Evolutionary conservation across 1,140 invertebrate species (phyloP), one percentile per base, ranked within the genome.

Genomic region (Andricus grossulariae): DNA sequence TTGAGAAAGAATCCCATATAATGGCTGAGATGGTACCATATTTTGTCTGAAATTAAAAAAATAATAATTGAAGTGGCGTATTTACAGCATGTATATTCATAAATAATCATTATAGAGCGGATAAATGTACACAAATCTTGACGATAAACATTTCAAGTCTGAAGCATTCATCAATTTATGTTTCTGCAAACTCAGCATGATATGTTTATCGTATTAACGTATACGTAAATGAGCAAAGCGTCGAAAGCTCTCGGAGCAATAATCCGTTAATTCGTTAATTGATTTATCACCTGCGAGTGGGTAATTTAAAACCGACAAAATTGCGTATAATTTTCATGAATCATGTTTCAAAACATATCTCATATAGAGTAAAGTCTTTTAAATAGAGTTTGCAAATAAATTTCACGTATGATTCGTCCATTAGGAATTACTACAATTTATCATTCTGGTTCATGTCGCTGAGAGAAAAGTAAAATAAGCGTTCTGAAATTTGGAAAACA

Each of bases 211-310:
- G 73, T 71, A 83, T 81, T 80, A 83, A 78, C 77, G 77, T 73
- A 55, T 10, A 54, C 73, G 80, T 79, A 80, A 83, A 81, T 83
- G 75, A 80, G 60, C 79, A 73, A 55, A 55, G 71, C 77, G 39
- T 78, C 78, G 21, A 50, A 50, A 39, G 15, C 73, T 77, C 52
- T 39, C 52, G 11, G 8, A 52, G 52, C 79, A 76, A 81, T 81
- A 81, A 83, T 80, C 82, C 76, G 52, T 60, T 78, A 78, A 81
- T 81, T 80, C 74, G 80, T 77, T 81, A 80, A 81, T 76, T 80
- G 78, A 83, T 83, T 80, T 79, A 81, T 83, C 71, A 12, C 74
- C 50, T 78, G 71, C 80, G 74, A 80, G 70, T 71, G 60, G 73
- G 77, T 73, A 76, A 77, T 76, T 71, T 77, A 72, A 80, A 78